Percentiles rank a stretch among this genome's conserved stretches.
phyloP scores from a whole-genome alignment of 2,888 invertebrate genomes.

The Fragum sueziense region DNA sequence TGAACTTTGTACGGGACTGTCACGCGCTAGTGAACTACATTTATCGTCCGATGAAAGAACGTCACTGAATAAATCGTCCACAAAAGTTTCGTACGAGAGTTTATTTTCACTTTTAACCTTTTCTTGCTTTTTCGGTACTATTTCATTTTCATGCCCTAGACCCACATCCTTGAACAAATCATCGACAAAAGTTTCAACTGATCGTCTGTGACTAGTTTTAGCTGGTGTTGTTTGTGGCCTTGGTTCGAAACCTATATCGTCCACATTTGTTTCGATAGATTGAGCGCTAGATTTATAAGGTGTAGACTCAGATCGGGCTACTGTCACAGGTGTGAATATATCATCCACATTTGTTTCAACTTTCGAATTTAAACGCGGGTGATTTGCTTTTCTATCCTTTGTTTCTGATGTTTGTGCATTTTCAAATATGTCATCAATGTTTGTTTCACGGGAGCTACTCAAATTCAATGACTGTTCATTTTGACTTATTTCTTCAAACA shows the following conservation, averaged over 20 bases:
- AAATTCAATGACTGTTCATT: neutral
- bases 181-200: constrained; percentile 45
- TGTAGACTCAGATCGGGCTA: constrained; percentile 26
- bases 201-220: constrained; percentile 8
- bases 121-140: neutral
- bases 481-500: constrained; percentile 10
- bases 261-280: constrained; percentile 42
- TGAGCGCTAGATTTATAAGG: constrained; percentile 10
- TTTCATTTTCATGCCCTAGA: neutral
- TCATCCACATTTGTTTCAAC: constrained; percentile 34
- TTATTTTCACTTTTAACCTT: constrained; percentile 1
- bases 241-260: constrained; percentile 21
- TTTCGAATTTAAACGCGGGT: neutral
- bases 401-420: constrained; percentile 31
- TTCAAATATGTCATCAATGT: constrained; percentile 22
- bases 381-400: neutral
- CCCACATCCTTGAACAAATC: constrained; percentile 37
- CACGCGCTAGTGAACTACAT: neutral
- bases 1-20: neutral
- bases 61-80: constrained; percentile 45
- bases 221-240: neutral
- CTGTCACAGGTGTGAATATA: constrained; percentile 19
- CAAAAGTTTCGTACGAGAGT: constrained; percentile 53
- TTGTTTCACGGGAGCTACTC: constrained; percentile 23
- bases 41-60: constrained; percentile 7